phyloP scores from a whole-genome alignment of 2,113 vertebrate genomes.

The Brachyhypopomus occidentalis region DNA sequence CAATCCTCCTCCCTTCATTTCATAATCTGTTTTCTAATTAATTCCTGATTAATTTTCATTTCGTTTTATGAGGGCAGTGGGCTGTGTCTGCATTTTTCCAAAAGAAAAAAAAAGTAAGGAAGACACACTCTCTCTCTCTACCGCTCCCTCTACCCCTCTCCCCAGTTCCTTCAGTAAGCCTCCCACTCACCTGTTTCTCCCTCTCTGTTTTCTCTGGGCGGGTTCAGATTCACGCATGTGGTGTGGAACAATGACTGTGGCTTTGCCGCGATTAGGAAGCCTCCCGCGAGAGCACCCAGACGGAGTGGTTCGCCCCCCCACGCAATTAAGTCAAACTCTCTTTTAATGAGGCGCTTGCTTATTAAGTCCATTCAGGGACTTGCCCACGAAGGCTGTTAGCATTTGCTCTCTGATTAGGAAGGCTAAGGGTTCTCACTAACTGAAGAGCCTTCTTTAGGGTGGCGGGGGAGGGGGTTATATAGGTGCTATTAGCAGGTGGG shows the following conservation, averaged over 20 bases:
- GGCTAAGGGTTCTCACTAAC: constrained; percentile 67
- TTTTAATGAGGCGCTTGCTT: constrained; percentile 74
- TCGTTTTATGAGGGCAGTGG: constrained; percentile 21
- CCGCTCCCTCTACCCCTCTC: neutral
- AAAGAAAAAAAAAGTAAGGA: constrained; percentile 4
- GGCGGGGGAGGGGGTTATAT: too few relatives aligned
- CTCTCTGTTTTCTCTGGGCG: neutral
- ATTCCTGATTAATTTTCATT: constrained; percentile 38
- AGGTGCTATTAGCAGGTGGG: too few relatives aligned
- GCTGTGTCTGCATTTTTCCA: constrained; percentile 5
- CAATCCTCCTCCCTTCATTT: neutral
- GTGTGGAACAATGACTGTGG: constrained; percentile 42
- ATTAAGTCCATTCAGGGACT: constrained; percentile 74
- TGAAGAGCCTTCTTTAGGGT: too few relatives aligned
- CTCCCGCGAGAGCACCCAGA: constrained; percentile 28
- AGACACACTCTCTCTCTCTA: neutral
- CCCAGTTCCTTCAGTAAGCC: neutral
- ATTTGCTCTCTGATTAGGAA: constrained; percentile 75
- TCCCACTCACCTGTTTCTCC: neutral
- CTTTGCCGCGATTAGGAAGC: constrained; percentile 47
- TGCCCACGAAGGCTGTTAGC: constrained; percentile 64
- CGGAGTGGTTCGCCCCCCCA: constrained; percentile 38
- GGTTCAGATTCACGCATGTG: constrained; percentile 37
- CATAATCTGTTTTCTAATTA: constrained; percentile 27
- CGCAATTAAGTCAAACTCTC: constrained; percentile 57